These are phyloP conservation scores for Amphipoea lucens DNA, from an alignment of 2,888 invertebrate genomes.

Conservation along the genomic window DNA sequence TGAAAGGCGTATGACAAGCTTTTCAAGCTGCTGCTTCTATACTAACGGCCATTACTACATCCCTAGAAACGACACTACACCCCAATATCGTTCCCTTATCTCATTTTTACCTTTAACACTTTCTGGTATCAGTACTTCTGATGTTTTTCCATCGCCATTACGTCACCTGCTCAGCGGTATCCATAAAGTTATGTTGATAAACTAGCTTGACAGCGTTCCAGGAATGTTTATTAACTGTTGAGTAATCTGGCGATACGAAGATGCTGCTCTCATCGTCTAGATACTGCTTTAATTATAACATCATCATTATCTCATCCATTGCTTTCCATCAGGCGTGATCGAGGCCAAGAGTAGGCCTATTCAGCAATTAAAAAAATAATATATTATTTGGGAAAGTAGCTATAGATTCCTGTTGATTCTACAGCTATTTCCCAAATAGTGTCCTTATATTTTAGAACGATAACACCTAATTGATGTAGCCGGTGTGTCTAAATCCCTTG, in stretches of 20 bases:
- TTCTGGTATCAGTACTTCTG: conserved; percentile 13
- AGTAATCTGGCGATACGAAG: background rate
- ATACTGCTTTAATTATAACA: background rate
- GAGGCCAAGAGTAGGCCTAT: no score
- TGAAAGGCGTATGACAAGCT: background rate
- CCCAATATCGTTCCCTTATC: conserved; percentile 21
- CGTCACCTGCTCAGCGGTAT: conserved; percentile 4
- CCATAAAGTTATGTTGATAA: conserved; percentile 2
- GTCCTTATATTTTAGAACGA: background rate
- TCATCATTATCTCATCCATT: no score
- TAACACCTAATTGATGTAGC: background rate
- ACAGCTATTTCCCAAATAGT: background rate
- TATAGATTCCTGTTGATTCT: background rate
- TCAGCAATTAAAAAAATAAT: no score
- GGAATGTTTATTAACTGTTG: conserved; percentile 16
- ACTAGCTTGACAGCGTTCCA: conserved; percentile 20
- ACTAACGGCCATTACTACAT: background rate
- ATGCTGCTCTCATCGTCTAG: background rate
- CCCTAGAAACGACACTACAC: background rate
- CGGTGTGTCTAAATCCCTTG: conserved; percentile 10
- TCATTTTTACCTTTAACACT: conserved; percentile 16
- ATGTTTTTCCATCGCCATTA: conserved; percentile 8
- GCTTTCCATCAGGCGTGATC: no score
- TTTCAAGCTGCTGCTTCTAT: background rate
- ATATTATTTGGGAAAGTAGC: no score